Evolutionary conservation across 2,113 vertebrate species (phyloP), one percentile per base, ranked within the genome.

Genomic region (Conger conger): DNA sequence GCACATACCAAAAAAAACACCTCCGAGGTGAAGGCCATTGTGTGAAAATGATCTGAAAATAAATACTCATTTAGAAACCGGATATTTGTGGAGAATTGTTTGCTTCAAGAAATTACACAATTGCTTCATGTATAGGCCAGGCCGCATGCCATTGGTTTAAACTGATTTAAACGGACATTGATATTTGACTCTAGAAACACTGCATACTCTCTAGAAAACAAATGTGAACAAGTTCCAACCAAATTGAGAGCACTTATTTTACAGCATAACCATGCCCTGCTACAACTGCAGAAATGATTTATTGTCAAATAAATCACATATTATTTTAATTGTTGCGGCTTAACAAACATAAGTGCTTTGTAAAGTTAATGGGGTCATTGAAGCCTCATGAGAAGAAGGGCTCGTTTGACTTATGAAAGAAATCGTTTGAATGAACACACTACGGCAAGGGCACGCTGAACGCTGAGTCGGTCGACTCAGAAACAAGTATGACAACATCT

Each of bases 401-500:
- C 37, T 30, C 11, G 36, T n/a, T n/a, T 33, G 1, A 33, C 27
- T 13, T 50, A 13, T 50, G 11, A 33, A 27, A 73, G n/a, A 63
- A 63, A 63, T 13, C 33, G 27, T 33, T 73, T 60, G 50, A 38
- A 77, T 23, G 57, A 53, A 84, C 83, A 84, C 27, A 81, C 30
- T 17, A 36, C 60, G 6, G 79, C 80, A 80, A 79, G 11, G 53
- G 35, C 18, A 84, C 42, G 53, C 53, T 73, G 68, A 60, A 79
- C 60, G 57, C 7, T 42, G 77, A 77, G 57, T 84, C 57, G 57
- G n/a, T 80, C 38, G 54, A 57, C n/a, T 79, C 85, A 27, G 78
- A 81, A 37, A 79, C 80, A 88, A 37, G 53, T 54, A 83, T 84
- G 87, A 89, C 81, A 87, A 88, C 90, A 88, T 93, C 93, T 94